Conservation (phyloP, 2,797 vertebrate genomes). For the Octomys mimax region DNA sequence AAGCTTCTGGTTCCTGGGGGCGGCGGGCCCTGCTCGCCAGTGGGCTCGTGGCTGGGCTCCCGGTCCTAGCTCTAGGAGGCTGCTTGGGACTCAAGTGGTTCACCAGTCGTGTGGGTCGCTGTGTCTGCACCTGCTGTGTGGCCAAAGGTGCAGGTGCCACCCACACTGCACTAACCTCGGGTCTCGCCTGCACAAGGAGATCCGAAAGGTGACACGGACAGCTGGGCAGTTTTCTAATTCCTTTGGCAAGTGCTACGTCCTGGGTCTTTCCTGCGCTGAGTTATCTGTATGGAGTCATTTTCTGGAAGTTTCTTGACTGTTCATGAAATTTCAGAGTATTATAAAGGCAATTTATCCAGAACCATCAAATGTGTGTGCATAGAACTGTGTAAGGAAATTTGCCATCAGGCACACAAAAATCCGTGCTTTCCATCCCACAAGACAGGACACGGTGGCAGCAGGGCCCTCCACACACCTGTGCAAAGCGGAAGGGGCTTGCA, state of each 20-base stretch:
- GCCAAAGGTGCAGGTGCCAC: background rate
- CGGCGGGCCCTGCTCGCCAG: background rate
- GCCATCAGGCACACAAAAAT: conserved; percentile 39
- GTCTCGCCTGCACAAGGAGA: background rate
- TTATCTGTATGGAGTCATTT: conserved; percentile 31
- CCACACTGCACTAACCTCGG: too few relatives aligned
- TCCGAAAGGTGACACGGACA: fast-evolving
- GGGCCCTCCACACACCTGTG: background rate
- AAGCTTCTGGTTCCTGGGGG: background rate
- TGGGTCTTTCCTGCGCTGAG: background rate
- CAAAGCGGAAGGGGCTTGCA: background rate
- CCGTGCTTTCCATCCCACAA: background rate
- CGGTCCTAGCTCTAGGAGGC: background rate
- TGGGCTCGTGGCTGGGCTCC: fast-evolving
- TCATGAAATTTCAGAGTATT: conserved; percentile 39
- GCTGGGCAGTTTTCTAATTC: background rate
- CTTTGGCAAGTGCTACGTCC: conserved; percentile 39
- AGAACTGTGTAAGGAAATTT: conserved; percentile 52
- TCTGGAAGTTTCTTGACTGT: conserved; percentile 51
- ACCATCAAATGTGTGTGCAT: conserved; percentile 23
- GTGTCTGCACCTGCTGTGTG: background rate
- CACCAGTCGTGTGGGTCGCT: background rate
- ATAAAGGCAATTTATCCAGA: conserved; percentile 61
- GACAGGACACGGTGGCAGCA: background rate
- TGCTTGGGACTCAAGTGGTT: background rate